phyloP scores from a whole-genome alignment of 2,797 vertebrate genomes.

The Lepus oiostolus region DNA sequence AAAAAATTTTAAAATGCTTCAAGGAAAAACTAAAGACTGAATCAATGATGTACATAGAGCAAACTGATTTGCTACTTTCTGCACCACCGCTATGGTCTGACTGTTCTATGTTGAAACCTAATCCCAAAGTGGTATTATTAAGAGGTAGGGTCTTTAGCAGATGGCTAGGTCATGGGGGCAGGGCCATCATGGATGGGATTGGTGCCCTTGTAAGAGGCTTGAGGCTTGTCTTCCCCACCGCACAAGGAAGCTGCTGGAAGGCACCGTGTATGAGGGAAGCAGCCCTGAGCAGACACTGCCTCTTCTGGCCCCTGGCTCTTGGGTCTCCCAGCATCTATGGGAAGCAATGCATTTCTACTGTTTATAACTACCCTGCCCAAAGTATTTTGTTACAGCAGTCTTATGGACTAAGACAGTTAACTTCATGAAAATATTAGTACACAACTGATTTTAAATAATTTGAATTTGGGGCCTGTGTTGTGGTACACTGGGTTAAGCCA shows the following conservation, averaged over 20 bases:
- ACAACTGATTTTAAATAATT: constrained; percentile 23
- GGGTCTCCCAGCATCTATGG: background rate
- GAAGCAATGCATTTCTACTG: background rate
- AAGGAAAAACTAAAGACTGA: background rate
- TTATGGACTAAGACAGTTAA: background rate
- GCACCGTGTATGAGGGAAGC: background rate
- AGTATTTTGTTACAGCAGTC: background rate
- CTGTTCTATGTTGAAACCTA: background rate
- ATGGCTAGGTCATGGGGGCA: background rate
- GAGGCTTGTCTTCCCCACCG: background rate
- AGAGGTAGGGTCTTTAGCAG: background rate
- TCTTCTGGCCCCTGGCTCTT: background rate
- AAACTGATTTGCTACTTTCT: background rate
- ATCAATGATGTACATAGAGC: background rate
- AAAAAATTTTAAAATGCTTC: too few species aligned
- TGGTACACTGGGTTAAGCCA: too few species aligned
- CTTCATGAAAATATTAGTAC: constrained; percentile 41
- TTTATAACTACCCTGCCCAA: background rate
- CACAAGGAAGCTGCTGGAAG: background rate
- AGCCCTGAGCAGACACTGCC: background rate
- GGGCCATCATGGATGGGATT: background rate
- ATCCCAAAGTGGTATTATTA: background rate
- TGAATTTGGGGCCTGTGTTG: background rate
- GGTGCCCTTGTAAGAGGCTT: background rate
- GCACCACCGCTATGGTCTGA: background rate